phyloP scores from a whole-genome alignment of 2,797 vertebrate genomes.

The Potorous gilbertii region DNA sequence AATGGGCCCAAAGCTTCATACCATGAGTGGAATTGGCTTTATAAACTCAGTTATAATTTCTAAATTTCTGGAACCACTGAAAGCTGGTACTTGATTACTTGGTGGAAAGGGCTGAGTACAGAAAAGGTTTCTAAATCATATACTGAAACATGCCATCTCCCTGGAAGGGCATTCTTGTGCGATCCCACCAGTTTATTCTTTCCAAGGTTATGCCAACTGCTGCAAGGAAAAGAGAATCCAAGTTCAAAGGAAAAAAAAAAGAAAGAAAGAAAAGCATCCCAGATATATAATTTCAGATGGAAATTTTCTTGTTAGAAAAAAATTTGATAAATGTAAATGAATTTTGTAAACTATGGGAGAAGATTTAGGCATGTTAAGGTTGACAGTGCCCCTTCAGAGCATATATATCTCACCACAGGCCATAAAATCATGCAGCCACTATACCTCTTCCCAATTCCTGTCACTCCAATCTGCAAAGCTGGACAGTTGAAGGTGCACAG shows the following conservation, averaged over 20 bases:
- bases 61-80: background rate
- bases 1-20: background rate
- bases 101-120: background rate
- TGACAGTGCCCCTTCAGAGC: background rate
- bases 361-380: background rate
- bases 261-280: background rate
- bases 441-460: background rate
- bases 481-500: background rate
- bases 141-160: background rate
- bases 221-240: background rate
- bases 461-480: background rate
- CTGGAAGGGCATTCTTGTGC: background rate
- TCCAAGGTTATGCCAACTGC: background rate
- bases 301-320: background rate
- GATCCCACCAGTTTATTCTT: background rate
- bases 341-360: background rate
- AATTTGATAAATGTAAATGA: background rate
- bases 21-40: background rate
- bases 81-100: background rate
- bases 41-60: background rate
- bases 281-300: background rate
- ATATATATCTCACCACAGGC: background rate
- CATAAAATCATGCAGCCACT: background rate
- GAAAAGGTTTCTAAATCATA: background rate
- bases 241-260: background rate